A percentile compares a stretch with the other conserved stretches of the same genome.
These are phyloP conservation scores for Thamnaconus septentrionalis DNA, from an alignment of 2,113 vertebrate genomes.

Conservation along the genomic window DNA sequence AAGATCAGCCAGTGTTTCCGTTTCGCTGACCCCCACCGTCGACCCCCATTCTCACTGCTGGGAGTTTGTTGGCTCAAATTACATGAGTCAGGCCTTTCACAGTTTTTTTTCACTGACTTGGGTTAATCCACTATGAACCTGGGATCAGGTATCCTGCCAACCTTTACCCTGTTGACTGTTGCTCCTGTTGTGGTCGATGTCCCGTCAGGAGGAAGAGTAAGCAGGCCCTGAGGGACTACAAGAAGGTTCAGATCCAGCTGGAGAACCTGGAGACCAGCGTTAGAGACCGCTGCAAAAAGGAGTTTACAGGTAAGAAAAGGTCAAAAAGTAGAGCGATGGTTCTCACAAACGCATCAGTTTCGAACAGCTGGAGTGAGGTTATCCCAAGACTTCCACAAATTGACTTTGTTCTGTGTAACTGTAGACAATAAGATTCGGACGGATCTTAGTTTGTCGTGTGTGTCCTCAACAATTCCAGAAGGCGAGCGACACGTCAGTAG, in stretches of 20 bases:
- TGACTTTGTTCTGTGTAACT: too few relatives aligned
- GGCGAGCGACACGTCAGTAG: too few relatives aligned
- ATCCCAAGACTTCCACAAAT: too few relatives aligned
- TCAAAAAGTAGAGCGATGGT: too few relatives aligned
- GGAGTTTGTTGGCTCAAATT: conserved; percentile 19
- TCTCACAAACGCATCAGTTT: too few relatives aligned
- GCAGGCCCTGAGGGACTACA: conserved; percentile 94
- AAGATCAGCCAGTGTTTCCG: conserved; percentile 14
- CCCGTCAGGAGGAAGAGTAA: conserved; percentile 93
- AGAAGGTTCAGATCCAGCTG: conserved; percentile 98
- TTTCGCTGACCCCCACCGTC: not conserved
- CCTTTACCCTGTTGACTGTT: not conserved
- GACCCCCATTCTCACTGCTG: conserved; percentile 4
- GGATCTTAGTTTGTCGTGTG: too few relatives aligned
- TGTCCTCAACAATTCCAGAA: too few relatives aligned
- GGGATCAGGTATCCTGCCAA: not conserved
- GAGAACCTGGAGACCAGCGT: conserved; percentile 98
- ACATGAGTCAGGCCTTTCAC: not conserved
- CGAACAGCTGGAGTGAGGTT: too few relatives aligned
- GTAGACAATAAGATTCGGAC: too few relatives aligned
- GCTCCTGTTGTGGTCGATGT: not conserved
- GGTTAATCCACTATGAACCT: conserved; percentile 20
- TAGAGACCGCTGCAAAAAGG: conserved; percentile 97
- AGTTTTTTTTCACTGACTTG: conserved; percentile 3
- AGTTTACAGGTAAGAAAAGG: conserved; percentile 87